phyloP scores from a whole-genome alignment of 2,888 invertebrate genomes.

The Pediacus dermestoides region DNA sequence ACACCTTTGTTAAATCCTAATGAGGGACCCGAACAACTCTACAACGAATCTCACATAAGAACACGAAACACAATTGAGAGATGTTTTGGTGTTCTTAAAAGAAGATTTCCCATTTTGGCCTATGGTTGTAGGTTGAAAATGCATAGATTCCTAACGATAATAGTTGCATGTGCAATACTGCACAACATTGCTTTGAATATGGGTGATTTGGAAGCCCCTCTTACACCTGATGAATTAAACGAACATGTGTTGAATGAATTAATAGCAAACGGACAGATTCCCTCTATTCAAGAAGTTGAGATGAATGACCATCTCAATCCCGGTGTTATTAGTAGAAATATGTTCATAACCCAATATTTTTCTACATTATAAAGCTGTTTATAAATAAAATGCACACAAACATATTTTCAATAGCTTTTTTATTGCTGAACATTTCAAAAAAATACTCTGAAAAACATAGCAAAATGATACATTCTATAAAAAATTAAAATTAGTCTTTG shows the following conservation, averaged over 20 bases:
- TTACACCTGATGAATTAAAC: conserved; percentile 7
- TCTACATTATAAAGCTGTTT: neutral
- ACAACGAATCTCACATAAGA: conserved; percentile 26
- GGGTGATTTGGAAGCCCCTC: conserved; percentile 3
- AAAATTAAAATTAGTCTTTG: too few species aligned
- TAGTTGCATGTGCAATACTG: conserved; percentile 4
- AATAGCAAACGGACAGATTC: conserved; percentile 1
- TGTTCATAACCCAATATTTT: conserved; percentile 6
- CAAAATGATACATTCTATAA: too few species aligned
- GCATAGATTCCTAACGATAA: conserved; percentile 2
- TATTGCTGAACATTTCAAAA: too few species aligned
- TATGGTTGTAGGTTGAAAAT: conserved; percentile 4
- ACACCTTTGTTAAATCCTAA: conserved; percentile 22
- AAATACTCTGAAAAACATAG: too few species aligned
- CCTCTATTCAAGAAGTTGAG: neutral
- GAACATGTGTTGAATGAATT: conserved; percentile 6
- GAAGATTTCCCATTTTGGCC: conserved; percentile 3
- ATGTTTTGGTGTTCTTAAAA: conserved; percentile 25
- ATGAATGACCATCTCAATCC: conserved; percentile 5
- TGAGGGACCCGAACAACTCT: conserved; percentile 20
- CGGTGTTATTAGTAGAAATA: neutral
- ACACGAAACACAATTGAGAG: conserved; percentile 28
- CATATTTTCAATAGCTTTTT: too few species aligned
- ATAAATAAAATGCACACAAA: too few species aligned
- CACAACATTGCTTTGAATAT: conserved; percentile 3